Evolutionary conservation across 2,888 invertebrate species (phyloP).

Genomic region (Zygogramma bicolorata): DNA sequence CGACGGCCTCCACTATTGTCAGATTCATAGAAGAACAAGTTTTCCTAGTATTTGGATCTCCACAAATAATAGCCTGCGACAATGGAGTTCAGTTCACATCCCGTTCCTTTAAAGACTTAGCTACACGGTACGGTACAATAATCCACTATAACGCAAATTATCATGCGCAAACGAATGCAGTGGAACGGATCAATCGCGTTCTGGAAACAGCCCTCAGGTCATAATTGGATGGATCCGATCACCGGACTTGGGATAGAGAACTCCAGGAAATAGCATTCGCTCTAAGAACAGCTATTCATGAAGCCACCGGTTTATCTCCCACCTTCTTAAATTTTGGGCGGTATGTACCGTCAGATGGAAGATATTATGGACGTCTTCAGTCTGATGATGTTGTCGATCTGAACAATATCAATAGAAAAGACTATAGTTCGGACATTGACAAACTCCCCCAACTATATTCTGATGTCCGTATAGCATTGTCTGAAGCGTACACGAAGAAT

Average conservation of each 20-base stretch:
- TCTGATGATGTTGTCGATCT: no score
- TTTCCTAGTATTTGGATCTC: background rate
- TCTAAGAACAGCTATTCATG: slow-evolving; percentile 37
- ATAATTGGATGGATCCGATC: background rate
- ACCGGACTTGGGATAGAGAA: slow-evolving; percentile 14
- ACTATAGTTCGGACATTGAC: no score
- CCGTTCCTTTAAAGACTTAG: background rate
- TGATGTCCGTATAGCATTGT: no score
- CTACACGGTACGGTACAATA: background rate
- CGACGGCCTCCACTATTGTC: background rate
- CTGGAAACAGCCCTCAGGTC: background rate
- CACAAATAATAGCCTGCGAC: background rate
- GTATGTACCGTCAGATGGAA: no score
- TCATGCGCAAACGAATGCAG: background rate
- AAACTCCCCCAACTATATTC: no score
- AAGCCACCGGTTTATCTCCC: background rate
- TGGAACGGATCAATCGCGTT: background rate
- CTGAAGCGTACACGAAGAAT: no score
- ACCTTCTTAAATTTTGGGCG: no score
- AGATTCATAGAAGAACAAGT: background rate
- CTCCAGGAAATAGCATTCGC: slow-evolving; percentile 32
- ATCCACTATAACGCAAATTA: background rate
- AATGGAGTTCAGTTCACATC: background rate
- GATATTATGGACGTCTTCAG: no score
- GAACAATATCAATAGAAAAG: no score